These are phyloP conservation scores for Silurus aristotelis DNA, from an alignment of 2,797 vertebrate genomes.

Conservation along the genomic window DNA sequence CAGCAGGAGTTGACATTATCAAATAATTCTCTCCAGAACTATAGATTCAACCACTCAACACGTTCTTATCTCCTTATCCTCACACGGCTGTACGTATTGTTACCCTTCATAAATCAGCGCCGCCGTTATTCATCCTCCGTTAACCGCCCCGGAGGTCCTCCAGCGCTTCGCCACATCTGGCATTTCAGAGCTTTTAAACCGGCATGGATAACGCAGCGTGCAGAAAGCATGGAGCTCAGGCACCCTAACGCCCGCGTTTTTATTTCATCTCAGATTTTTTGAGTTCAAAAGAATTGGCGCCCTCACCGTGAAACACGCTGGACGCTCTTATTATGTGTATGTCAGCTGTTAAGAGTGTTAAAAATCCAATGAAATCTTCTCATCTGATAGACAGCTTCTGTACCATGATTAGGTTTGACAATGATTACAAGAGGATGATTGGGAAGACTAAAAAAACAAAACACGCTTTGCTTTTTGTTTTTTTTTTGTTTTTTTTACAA, in stretches of 20 bases:
- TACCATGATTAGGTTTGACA: not conserved
- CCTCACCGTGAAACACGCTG: not conserved
- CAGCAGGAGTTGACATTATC: not conserved
- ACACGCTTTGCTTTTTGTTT: too few relatives aligned
- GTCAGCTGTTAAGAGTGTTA: conserved; percentile 10
- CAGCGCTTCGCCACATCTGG: conserved; percentile 29
- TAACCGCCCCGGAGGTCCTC: conserved; percentile 44
- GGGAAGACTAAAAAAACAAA: not conserved
- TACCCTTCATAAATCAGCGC: conserved; percentile 61
- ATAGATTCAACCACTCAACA: conserved; percentile 7
- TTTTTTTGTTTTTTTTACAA: too few relatives aligned
- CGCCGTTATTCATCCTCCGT: conserved; percentile 67
- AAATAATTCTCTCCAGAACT: conserved; percentile 21
- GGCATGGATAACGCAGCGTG: not conserved
- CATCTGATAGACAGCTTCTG: too few relatives aligned
- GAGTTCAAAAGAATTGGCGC: not conserved
- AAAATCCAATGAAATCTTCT: not conserved
- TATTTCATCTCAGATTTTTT: not conserved
- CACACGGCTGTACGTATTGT: not conserved
- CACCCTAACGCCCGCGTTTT: not conserved
- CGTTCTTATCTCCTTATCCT: conserved; percentile 12
- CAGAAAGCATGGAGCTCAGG: not conserved
- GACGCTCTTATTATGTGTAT: conserved; percentile 20
- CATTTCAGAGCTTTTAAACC: conserved; percentile 42
- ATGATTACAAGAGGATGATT: not conserved